These are phyloP conservation scores for Cuculus canorus DNA, from an alignment of 2,797 vertebrate genomes.

Conservation along the genomic window DNA sequence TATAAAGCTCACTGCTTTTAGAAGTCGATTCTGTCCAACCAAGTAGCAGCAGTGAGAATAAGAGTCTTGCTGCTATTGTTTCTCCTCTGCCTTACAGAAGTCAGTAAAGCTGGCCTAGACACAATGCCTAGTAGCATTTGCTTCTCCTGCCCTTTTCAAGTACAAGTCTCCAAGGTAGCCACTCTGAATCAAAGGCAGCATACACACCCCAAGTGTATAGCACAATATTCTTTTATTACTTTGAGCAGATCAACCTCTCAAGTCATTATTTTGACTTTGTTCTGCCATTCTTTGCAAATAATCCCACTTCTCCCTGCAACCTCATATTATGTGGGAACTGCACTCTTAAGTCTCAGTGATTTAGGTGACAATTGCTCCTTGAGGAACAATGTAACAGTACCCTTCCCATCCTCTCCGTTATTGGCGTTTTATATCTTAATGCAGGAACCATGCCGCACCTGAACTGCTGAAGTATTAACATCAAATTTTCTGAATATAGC, in stretches of 20 bases:
- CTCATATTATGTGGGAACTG: not conserved
- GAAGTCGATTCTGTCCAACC: not conserved
- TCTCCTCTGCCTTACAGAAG: not conserved
- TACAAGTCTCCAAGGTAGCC: not conserved
- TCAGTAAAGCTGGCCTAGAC: not conserved
- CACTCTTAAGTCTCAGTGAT: not conserved
- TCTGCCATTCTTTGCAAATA: not conserved
- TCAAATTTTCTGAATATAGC: constrained; percentile 95
- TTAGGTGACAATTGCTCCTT: not conserved
- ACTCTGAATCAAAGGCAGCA: not conserved
- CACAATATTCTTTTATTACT: not conserved
- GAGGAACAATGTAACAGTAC: not conserved
- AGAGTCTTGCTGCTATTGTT: not conserved
- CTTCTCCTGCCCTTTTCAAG: not conserved
- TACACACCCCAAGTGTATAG: not conserved
- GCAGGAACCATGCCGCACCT: constrained; percentile 74
- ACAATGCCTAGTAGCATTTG: not conserved
- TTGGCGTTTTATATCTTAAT: not conserved
- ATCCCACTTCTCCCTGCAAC: not conserved
- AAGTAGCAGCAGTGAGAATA: not conserved
- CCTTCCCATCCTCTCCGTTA: not conserved
- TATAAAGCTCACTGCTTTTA: not conserved
- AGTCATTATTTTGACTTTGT: not conserved
- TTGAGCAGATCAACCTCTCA: not conserved
- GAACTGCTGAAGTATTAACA: constrained; percentile 92